These are phyloP conservation scores for Cotesia chilonis DNA, from an alignment of 1,140 invertebrate species.

Conservation along the genomic window DNA sequence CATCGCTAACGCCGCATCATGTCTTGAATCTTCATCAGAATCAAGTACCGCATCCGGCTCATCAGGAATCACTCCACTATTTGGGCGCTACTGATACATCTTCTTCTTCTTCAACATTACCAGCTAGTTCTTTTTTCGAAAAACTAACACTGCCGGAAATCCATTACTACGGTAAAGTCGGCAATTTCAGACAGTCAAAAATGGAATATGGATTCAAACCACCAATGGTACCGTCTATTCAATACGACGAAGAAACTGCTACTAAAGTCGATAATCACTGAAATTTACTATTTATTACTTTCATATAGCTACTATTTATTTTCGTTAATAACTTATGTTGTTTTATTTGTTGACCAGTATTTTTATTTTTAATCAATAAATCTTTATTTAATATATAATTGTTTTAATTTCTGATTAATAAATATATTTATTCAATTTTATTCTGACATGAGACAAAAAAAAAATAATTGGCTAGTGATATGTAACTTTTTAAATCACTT, in stretches of 20 bases:
- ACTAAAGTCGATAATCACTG: slow-evolving; percentile 57
- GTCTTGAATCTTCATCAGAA: slow-evolving; percentile 35
- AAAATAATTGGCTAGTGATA: background rate
- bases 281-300: background rate
- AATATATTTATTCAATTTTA: background rate
- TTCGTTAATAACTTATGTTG: too few relatives aligned
- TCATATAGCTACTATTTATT: too few relatives aligned
- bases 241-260: slow-evolving; percentile 74
- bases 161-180: slow-evolving; percentile 58
- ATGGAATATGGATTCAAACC: slow-evolving; percentile 85
- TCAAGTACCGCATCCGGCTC: slow-evolving; percentile 36
- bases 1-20: slow-evolving; percentile 48
- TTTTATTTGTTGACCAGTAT: too few relatives aligned
- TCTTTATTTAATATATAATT: too few relatives aligned
- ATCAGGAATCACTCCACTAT: slow-evolving; percentile 38
- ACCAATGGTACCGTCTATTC: slow-evolving; percentile 79
- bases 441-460: background rate
- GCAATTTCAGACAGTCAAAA: slow-evolving; percentile 72
- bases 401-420: background rate
- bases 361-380: too few relatives aligned
- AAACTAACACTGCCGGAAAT: slow-evolving; percentile 54
- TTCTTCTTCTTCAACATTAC: slow-evolving; percentile 6
- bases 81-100: background rate
- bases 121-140: slow-evolving; percentile 42
- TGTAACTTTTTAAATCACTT: slow-evolving; percentile 19